These are phyloP conservation scores for Antechinus flavipes DNA, from an alignment of 2,113 vertebrate genomes.

Conservation along the genomic window DNA sequence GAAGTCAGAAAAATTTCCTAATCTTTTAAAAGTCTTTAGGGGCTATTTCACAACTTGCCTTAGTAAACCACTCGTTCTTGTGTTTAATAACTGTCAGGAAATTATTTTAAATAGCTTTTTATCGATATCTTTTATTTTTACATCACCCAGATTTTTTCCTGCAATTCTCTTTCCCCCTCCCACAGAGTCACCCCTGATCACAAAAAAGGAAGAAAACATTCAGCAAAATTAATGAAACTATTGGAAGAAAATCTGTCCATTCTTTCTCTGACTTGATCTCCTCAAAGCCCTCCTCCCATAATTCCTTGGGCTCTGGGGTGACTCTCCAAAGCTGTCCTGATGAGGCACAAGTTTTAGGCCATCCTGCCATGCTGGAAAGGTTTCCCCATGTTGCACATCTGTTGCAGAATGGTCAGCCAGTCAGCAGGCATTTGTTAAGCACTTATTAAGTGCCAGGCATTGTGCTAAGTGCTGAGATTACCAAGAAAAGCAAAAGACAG, in stretches of 20 bases:
- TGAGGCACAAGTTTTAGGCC: background rate
- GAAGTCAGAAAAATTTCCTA: too few relatives aligned
- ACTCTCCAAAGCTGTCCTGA: background rate
- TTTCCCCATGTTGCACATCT: background rate
- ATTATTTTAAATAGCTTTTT: background rate
- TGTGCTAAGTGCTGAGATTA: background rate
- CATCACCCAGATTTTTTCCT: background rate
- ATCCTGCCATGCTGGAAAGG: background rate
- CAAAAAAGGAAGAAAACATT: background rate
- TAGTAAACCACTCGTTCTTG: background rate
- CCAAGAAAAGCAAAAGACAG: background rate
- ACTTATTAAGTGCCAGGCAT: background rate
- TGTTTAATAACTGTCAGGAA: slow-evolving; percentile 27
- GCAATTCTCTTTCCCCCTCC: background rate
- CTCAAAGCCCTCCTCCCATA: background rate
- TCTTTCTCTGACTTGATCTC: background rate
- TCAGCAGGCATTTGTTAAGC: background rate
- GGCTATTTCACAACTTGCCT: slow-evolving; percentile 20
- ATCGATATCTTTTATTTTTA: background rate
- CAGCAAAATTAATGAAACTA: background rate
- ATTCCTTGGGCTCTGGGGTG: background rate
- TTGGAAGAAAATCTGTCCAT: background rate
- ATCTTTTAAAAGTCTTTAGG: slow-evolving; percentile 16
- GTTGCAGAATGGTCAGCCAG: background rate
- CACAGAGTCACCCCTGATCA: background rate